Evolutionary conservation across 2,113 vertebrate genomes (phyloP).

Genomic region (Xiphophorus maculatus): DNA sequence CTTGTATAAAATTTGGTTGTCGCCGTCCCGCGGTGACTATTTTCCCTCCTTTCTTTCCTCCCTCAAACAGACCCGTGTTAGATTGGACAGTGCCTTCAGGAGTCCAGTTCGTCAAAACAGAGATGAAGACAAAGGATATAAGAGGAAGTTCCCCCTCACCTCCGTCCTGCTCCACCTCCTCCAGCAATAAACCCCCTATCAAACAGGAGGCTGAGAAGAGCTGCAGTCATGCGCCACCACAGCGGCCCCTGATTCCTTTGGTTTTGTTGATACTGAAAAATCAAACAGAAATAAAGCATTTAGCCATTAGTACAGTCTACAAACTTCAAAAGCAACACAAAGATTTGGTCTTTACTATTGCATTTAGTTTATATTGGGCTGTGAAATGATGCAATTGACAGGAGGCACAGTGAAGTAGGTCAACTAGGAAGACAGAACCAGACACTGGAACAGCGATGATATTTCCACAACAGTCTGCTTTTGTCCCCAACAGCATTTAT

Average conservation of each 20-base stretch:
- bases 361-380: constrained; percentile 7
- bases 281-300: constrained; percentile 26
- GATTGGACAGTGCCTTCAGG: constrained; percentile 77
- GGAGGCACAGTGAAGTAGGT: constrained; percentile 12
- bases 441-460: constrained; percentile 51
- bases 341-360: constrained; percentile 1
- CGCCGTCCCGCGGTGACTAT: constrained; percentile 80
- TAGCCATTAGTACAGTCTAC: not conserved
- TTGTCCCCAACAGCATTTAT: constrained; percentile 40
- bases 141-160: constrained; percentile 63
- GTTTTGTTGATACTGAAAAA: constrained; percentile 80
- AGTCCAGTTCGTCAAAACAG: constrained; percentile 65
- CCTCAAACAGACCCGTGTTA: constrained; percentile 77
- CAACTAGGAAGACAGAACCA: constrained; percentile 49
- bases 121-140: constrained; percentile 32
- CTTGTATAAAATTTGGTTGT: constrained; percentile 71
- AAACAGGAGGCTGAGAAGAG: constrained; percentile 77
- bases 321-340: constrained; percentile 9
- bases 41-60: constrained; percentile 28
- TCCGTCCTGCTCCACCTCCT: constrained; percentile 65
- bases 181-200: constrained; percentile 65
- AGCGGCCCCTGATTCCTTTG: constrained; percentile 80
- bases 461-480: constrained; percentile 69
- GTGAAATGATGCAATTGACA: constrained; percentile 25
- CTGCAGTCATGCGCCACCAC: constrained; percentile 79